A percentile compares a stretch with the other conserved stretches of the same genome.
phyloP scores from a whole-genome alignment of 2,113 vertebrate species.

The Trematocara zebra region DNA sequence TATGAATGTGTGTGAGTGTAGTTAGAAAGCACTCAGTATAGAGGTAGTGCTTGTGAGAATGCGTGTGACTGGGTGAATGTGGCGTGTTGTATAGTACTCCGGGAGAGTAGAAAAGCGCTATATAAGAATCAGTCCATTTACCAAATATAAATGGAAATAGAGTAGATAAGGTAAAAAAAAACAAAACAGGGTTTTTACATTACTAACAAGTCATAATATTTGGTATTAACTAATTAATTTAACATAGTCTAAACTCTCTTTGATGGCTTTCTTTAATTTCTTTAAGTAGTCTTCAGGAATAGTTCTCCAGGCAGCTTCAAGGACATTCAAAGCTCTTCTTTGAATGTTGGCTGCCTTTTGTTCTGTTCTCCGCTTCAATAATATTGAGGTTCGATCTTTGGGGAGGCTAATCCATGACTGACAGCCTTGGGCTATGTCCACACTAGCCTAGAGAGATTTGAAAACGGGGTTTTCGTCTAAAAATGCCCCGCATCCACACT shows the following conservation, averaged over 20 bases:
- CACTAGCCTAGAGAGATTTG: not conserved
- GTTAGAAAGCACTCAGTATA: no score
- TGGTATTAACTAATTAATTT: not conserved
- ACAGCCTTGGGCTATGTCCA: not conserved
- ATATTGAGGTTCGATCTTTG: not conserved
- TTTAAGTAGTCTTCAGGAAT: not conserved
- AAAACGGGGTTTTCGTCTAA: not conserved
- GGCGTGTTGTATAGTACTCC: no score
- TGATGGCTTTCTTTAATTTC: not conserved
- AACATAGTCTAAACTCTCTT: not conserved
- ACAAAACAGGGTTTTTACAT: not conserved
- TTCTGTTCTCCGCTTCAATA: not conserved
- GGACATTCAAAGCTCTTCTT: not conserved
- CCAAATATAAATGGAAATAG: not conserved
- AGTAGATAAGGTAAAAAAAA: not conserved
- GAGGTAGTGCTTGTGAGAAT: no score
- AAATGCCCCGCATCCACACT: not conserved
- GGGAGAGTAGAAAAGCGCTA: no score
- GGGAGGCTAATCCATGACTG: not conserved
- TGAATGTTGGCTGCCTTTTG: not conserved
- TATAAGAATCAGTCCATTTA: no score
- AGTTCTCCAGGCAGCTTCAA: not conserved
- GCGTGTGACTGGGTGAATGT: no score
- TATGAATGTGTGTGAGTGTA: no score
- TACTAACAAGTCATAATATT: not conserved